Evolutionary conservation across 2,888 invertebrate genomes (phyloP).

Genomic region (Amiota communis): DNA sequence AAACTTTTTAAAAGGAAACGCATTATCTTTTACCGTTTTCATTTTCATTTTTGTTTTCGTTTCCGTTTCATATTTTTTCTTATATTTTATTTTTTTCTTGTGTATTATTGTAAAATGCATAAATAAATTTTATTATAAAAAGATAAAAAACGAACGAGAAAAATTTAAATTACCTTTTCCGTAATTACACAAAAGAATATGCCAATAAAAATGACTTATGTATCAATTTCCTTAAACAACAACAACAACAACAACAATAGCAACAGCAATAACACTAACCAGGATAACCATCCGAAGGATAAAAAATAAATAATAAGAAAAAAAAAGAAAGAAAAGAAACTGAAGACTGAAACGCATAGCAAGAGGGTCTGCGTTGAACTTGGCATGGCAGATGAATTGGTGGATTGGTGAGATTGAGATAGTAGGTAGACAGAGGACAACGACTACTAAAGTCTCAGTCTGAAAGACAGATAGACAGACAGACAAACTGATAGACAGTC

Average conservation of each 20-base stretch:
- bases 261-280: constrained; percentile 4
- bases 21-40: not conserved
- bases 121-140: constrained; percentile 26
- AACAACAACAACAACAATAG: constrained; percentile 42
- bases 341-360: not conserved
- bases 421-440: not conserved
- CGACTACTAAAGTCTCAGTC: not conserved
- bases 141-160: constrained; percentile 29
- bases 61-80: not conserved
- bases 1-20: not conserved
- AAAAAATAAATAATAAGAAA: not conserved
- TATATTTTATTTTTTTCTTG: not conserved
- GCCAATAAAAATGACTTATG: constrained; percentile 69
- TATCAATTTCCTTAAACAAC: constrained; percentile 67
- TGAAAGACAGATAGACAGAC: not conserved
- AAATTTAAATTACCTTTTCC: constrained; percentile 63
- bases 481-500: not conserved
- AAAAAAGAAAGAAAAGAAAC: not conserved
- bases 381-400: no score
- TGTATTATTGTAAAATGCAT: constrained; percentile 3
- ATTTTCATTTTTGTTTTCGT: not conserved
- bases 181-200: constrained; percentile 66
- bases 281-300: no score
- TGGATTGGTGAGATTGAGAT: not conserved
- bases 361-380: not conserved